phyloP scores from a whole-genome alignment of 2,797 vertebrate genomes.

The Sphenodon punctatus region DNA sequence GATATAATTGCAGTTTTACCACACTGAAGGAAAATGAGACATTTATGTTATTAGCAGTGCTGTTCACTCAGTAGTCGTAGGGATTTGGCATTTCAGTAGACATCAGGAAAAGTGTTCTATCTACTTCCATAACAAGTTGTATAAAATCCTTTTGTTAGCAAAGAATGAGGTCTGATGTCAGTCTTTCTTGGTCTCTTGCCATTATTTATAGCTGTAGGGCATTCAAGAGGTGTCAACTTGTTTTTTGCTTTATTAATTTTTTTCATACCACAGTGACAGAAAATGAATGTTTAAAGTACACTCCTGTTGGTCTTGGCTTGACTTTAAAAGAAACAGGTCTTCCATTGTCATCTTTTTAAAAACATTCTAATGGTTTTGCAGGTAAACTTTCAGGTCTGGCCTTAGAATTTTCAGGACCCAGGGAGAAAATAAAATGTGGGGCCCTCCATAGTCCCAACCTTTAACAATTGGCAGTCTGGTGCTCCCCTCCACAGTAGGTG shows the following conservation, averaged over 20 bases:
- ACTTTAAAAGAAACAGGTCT: background rate
- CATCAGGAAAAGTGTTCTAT: background rate
- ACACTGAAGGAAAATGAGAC: background rate
- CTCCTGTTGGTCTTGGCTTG: background rate
- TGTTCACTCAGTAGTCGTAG: background rate
- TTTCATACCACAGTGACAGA: background rate
- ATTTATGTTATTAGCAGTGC: background rate
- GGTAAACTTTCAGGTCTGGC: too few species aligned
- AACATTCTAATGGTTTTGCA: background rate
- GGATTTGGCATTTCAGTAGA: background rate
- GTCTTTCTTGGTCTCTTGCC: background rate
- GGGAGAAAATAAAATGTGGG: too few species aligned
- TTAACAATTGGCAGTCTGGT: too few species aligned
- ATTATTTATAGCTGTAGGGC: background rate
- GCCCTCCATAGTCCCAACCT: too few species aligned
- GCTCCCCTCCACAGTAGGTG: too few species aligned
- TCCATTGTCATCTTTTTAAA: background rate
- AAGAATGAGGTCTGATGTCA: background rate
- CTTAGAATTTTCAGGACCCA: too few species aligned
- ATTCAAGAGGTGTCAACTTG: background rate
- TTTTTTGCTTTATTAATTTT: background rate
- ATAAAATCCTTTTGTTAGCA: background rate
- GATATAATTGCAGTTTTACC: conserved; percentile 14
- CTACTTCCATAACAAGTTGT: conserved; percentile 12
- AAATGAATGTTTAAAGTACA: background rate